Conservation (phyloP, 1,140 invertebrate genomes). For the Belonocnema kinseyi region DNA sequence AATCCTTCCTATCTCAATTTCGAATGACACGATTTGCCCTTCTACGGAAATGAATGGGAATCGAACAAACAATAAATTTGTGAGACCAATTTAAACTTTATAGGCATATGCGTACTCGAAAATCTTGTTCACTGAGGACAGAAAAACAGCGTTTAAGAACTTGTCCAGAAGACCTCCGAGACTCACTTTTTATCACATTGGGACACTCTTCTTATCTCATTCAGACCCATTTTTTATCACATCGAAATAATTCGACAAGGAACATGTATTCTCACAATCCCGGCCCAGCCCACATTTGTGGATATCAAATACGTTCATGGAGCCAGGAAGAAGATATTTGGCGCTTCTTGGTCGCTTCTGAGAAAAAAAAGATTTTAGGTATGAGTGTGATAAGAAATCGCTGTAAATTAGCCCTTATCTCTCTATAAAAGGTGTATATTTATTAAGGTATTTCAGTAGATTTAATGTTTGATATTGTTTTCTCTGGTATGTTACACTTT, state of each 20-base stretch:
- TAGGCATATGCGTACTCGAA: neutral
- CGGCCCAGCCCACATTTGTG: constrained; percentile 26
- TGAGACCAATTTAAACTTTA: constrained; percentile 56
- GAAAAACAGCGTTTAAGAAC: neutral
- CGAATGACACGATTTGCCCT: constrained; percentile 3
- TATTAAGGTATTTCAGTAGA: no score
- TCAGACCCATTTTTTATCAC: constrained; percentile 58
- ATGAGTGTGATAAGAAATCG: no score
- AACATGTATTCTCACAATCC: constrained; percentile 41
- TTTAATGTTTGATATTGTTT: no score
- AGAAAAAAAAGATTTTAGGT: no score
- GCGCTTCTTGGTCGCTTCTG: no score
- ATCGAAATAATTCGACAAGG: constrained; percentile 59
- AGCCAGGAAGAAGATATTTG: no score
- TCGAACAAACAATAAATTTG: constrained; percentile 55
- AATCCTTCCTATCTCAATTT: constrained; percentile 53
- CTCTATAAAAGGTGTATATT: no score
- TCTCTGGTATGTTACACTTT: no score
- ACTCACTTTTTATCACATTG: neutral
- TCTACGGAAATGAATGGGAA: constrained; percentile 1
- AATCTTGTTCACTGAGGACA: neutral
- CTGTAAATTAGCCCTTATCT: no score
- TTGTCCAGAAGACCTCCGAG: neutral
- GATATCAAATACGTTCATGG: neutral
- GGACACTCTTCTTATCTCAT: constrained; percentile 56